Conservation (phyloP, 2,797 vertebrate species). For the Arrhamphus sclerolepis region DNA sequence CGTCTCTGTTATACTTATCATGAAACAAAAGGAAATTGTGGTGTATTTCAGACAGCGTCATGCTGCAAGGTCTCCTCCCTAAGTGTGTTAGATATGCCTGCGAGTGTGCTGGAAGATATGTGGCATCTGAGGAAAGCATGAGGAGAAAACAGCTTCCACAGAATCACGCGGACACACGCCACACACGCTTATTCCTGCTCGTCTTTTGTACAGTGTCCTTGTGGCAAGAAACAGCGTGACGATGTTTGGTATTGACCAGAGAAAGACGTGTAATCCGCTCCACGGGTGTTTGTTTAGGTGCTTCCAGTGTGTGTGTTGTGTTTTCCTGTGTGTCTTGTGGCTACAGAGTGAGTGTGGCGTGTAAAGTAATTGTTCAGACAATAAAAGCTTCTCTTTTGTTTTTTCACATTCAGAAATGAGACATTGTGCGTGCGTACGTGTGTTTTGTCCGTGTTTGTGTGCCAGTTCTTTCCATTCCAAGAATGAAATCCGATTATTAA, state of each 20-base stretch:
- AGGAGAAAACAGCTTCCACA: slow-evolving; percentile 1
- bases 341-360: slow-evolving; percentile 21
- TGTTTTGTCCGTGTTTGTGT: not conserved
- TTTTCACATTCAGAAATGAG: not conserved
- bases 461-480: not conserved
- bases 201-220: slow-evolving; percentile 36
- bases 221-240: slow-evolving; percentile 55
- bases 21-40: slow-evolving; percentile 54
- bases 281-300: slow-evolving; percentile 33
- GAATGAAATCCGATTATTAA: not conserved
- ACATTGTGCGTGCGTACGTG: not conserved
- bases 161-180: slow-evolving; percentile 6
- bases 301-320: slow-evolving; percentile 35
- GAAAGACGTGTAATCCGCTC: slow-evolving; percentile 66
- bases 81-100: slow-evolving; percentile 56
- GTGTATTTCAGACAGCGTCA: slow-evolving; percentile 47
- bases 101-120: slow-evolving; percentile 20
- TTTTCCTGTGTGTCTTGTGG: slow-evolving; percentile 16
- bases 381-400: slow-evolving; percentile 38
- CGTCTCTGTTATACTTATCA: slow-evolving; percentile 44
- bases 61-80: slow-evolving; percentile 35
- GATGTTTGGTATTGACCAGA: slow-evolving; percentile 47
- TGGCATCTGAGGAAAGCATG: slow-evolving; percentile 26
- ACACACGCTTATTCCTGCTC: not conserved
- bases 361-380: slow-evolving; percentile 65